Percentiles rank a stretch among this genome's conserved stretches.
phyloP scores from a whole-genome alignment of 2,113 vertebrate species.

The Sitta europaea region DNA sequence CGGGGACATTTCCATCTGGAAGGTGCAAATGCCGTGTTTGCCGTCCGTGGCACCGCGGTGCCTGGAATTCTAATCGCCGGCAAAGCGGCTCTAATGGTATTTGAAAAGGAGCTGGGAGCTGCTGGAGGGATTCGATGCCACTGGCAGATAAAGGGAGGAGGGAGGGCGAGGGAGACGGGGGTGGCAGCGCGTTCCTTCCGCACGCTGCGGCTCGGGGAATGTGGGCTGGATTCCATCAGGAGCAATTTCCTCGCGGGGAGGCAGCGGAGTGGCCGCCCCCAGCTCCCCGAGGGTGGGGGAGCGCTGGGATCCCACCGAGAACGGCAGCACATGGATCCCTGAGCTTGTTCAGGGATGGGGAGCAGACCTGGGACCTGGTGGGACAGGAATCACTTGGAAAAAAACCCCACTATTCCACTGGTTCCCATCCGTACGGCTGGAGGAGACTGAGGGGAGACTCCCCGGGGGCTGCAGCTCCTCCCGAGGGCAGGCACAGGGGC shows the following conservation, averaged over 20 bases:
- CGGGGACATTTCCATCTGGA: background rate
- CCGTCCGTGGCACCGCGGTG: background rate
- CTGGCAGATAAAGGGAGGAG: background rate
- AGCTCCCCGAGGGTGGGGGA: rapidly evolving
- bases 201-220: background rate
- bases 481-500: background rate
- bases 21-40: background rate
- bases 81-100: background rate
- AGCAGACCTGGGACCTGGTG: rapidly evolving
- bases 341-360: background rate
- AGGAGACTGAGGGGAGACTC: background rate
- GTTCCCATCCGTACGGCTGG: background rate
- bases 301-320: background rate
- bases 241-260: background rate
- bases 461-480: background rate
- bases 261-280: background rate
- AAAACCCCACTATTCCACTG: rapidly evolving
- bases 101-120: background rate
- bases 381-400: background rate
- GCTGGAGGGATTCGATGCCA: background rate
- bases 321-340: background rate
- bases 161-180: background rate
- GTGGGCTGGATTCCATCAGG: constrained; percentile 11
- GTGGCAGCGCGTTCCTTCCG: background rate
- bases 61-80: background rate